Evolutionary conservation across 2,113 vertebrate genomes (phyloP), one percentile per base, ranked within the genome.

Genomic region (Nothobranchius furzeri): DNA sequence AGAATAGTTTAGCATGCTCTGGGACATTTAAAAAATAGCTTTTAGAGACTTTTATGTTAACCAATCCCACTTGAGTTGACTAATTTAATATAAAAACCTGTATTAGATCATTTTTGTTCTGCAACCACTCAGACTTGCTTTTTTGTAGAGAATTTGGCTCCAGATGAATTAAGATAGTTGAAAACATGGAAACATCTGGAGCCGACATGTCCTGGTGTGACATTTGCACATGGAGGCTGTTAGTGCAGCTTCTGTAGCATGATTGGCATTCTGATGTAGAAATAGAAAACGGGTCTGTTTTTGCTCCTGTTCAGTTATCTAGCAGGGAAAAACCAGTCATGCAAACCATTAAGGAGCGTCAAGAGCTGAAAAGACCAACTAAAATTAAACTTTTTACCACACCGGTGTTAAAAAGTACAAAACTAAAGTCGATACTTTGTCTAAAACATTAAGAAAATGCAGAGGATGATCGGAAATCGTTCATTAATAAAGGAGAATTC

Each of bases 171-270:
- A 46, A 12, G 7, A 9, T 14, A 35, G 14, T n/a, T 48, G 4
- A 40, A 15, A 48, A 35, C 14, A 15, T 12, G 10, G 48, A 61
- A 14, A 49, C 60, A 61, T 61, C 60, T 61, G 25, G 46, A 48
- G 24, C 30, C 35, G 13, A 60, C 30, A 30, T 30, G 30, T 30
- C 30, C 30, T 30, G 30, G 30, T 30, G 30, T 30, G 30, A 30
- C 30, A 30, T 30, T 30, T 30, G 4, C 30, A 30, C 30, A 30
- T 47, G 42, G 17, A 59, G 11, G 58, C 24, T 47, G 59, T 61
- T 35, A 14, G 2, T 46, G 17, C 10, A 25, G 42, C 13, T 45
- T n/a, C 5, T 12, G 17, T 20, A 20, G 20, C 20, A 20, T 20
- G 20, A 20, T 20, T 20, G 20, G 20, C 20, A 20, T 6, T 9